Percentiles rank a stretch among this genome's conserved stretches.
phyloP scores from a whole-genome alignment of 2,797 vertebrate species.

The Coregonus suidteri region DNA sequence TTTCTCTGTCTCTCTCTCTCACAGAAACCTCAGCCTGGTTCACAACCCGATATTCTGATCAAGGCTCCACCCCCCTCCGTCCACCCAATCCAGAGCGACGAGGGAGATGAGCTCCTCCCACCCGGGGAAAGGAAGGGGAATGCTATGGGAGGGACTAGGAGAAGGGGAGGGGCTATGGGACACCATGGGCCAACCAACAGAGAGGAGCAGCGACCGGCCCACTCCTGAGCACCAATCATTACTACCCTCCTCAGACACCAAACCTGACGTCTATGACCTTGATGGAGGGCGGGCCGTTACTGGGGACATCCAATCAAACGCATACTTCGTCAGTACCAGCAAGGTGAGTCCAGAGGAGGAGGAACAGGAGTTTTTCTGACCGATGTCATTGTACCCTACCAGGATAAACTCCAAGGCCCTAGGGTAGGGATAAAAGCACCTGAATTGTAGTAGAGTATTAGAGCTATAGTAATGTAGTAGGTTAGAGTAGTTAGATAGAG shows the following conservation, averaged over 20 bases:
- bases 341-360: slow-evolving; percentile 79
- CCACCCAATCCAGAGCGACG: slow-evolving; percentile 75
- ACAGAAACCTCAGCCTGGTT: slow-evolving; percentile 67
- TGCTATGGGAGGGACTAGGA: slow-evolving; percentile 12
- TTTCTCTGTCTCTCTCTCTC: fast-evolving
- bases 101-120: slow-evolving; percentile 60
- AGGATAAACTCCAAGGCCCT: too few relatives aligned
- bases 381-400: too few relatives aligned
- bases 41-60: slow-evolving; percentile 41
- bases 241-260: slow-evolving; percentile 90
- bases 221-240: slow-evolving; percentile 94
- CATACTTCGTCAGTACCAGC: slow-evolving; percentile 93
- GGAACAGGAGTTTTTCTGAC: background rate
- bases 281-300: slow-evolving; percentile 84
- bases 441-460: background rate
- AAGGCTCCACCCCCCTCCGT: slow-evolving; percentile 52
- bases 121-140: slow-evolving; percentile 37
- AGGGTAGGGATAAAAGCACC: background rate
- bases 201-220: slow-evolving; percentile 58
- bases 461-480: too few relatives aligned
- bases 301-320: slow-evolving; percentile 87
- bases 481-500: too few relatives aligned
- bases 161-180: slow-evolving; percentile 39
- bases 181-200: slow-evolving; percentile 22
- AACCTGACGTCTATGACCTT: slow-evolving; percentile 86